Conservation (phyloP, 2,113 vertebrate genomes). For the Tonatia bakeri region DNA sequence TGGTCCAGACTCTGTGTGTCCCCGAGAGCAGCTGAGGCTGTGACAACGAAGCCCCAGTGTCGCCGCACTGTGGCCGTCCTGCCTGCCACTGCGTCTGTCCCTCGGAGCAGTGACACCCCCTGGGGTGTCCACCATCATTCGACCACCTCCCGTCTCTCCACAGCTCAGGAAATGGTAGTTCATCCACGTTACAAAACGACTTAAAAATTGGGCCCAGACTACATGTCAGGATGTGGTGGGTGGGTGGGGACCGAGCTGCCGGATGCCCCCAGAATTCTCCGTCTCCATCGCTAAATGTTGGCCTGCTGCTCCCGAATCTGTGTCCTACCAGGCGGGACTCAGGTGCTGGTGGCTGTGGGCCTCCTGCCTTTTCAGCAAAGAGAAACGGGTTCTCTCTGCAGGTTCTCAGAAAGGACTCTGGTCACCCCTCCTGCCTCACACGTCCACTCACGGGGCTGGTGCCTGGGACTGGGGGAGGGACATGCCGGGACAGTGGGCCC, state of each 20-base stretch:
- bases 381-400: neutral
- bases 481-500: neutral
- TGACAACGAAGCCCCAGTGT: no score
- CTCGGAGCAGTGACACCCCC: neutral
- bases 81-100: no score
- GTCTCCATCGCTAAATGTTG: neutral
- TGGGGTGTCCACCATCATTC: no score
- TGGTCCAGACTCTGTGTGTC: neutral
- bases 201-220: neutral
- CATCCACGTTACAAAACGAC: rapidly evolving
- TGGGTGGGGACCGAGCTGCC: no score
- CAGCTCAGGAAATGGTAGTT: neutral
- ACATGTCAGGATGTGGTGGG: neutral
- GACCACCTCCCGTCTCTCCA: neutral
- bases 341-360: neutral
- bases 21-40: neutral
- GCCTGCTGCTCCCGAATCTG: neutral
- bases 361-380: neutral
- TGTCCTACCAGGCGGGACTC: neutral
- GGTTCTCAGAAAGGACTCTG: neutral
- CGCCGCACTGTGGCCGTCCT: neutral
- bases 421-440: no score
- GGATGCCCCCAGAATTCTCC: neutral
- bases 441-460: neutral
- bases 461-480: neutral